Percentiles rank a stretch among this genome's conserved stretches.
Evolutionary conservation across 2,113 vertebrate genomes (phyloP).

Genomic region (Clarias batrachus): DNA sequence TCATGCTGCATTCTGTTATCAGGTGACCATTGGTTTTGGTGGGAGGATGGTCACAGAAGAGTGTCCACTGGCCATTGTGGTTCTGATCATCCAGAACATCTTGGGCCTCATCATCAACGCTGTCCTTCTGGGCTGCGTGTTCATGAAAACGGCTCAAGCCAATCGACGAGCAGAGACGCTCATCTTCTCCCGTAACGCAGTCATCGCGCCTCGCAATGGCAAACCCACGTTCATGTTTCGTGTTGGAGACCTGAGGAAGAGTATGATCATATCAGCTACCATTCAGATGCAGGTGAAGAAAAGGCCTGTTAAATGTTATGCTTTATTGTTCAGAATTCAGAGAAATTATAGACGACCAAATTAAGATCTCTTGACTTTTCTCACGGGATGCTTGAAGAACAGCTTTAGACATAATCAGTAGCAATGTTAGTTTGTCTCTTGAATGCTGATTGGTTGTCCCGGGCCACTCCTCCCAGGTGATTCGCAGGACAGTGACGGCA

Average conservation of each 20-base stretch:
- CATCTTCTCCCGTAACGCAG: constrained; percentile 79
- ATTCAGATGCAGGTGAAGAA: constrained; percentile 75
- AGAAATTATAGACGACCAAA: not conserved
- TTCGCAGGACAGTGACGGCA: constrained; percentile 73
- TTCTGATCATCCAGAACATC: constrained; percentile 83
- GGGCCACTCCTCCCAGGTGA: constrained; percentile 63
- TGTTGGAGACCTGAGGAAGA: constrained; percentile 80
- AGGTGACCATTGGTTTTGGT: constrained; percentile 82
- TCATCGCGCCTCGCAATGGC: constrained; percentile 75
- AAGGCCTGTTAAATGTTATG: not conserved
- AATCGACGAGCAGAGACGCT: constrained; percentile 81
- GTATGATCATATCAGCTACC: constrained; percentile 83
- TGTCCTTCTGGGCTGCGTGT: constrained; percentile 82
- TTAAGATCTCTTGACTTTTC: not conserved
- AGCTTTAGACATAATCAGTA: not conserved
- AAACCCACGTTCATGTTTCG: constrained; percentile 79
- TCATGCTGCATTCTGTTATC: not conserved
- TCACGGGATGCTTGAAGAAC: not conserved
- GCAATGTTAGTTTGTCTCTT: not conserved
- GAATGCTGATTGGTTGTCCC: not conserved
- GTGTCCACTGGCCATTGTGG: constrained; percentile 76
- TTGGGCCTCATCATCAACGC: constrained; percentile 80
- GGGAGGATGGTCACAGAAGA: constrained; percentile 83
- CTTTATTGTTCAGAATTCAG: not conserved
- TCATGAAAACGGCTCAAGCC: constrained; percentile 85